Base-by-base conservation (phyloP, 2,888 invertebrate species). In the Lydus trimaculatus region DNA sequence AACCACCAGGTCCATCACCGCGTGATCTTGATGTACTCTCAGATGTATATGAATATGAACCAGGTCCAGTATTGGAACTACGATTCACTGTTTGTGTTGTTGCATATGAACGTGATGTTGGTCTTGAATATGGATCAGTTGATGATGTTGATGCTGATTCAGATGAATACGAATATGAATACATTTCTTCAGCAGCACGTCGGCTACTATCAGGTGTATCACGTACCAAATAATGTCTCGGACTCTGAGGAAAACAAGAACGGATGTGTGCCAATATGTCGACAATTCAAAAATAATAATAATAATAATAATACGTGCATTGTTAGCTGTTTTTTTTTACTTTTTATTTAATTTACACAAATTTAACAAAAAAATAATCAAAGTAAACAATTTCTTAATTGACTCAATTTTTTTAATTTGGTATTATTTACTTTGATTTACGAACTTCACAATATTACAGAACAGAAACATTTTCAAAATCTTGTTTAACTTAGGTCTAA, bases 181-280 rank as follows among this genome's bases (percentile, higher is more conserved):
- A 95, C 88, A 94, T 93, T 88, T 93, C 90, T 85, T 94, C 93
- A 80, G 93, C 93, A 79, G 92, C 91, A 84, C 90, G 89, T 69
- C 90, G 88, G 79, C 89, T 88, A 82, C 88, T 86, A 81, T 91
- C 89, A 72, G 91, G 91, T 80, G 91, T 90, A 84, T 94, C 93
- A 86, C 91, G 91, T 85, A 94, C 92, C 87, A 94, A 91, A 89
- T 94, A 94, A 89, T 94, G 92, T 86, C 95, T 92, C 82, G 95
- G 94, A 88, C 92, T 94, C 95, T 95, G 90, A 87, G 90, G 89
- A 87, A 88, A 88, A 87, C 59, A 73, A 65, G 58, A 58, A 48
- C 23, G 56, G 56, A 7, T 25, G 48, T 25, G 48, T 48, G 48
- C 48, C 56, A 25, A 23, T 43, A 43, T 43, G 11, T 43, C 43